Evolutionary conservation across 1,140 invertebrate species (phyloP), one percentile per base, ranked within the genome.

Genomic region (Ptiloglossa arizonensis): DNA sequence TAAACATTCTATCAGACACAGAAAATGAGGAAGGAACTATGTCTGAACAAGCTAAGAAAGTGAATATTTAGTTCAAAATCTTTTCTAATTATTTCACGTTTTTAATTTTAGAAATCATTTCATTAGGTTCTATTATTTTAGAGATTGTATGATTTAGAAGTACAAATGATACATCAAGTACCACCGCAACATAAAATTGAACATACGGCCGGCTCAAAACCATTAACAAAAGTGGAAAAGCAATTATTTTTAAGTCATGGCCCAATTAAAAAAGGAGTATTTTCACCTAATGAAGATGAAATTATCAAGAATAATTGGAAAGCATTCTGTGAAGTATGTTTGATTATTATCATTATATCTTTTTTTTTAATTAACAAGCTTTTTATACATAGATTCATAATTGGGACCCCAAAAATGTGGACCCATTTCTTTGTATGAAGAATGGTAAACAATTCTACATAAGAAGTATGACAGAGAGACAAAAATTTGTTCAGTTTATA

Each of bases 401-500:
- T 0, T 92, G 90, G 90, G 48, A 92, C 74, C 24, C 50, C 17
- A 73, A 80, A 19, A 62, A 71, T 59, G 35, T 79, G 13, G 5
- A 79, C 29, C 87, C 89, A 17, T 91, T 92, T 84, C 38, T 90
- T 62, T 24, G 54, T 6, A 67, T 86, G 63, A 87, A 56, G 46
- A 57, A 84, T 38, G 62, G 59, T 59, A 59, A 48, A 8, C 80
- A 66, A 76, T 85, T 75, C 80, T 81, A 83, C 11, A 87, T 92
- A 27, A 29, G 22, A 2, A 72, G 59, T 9, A 15, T 76, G 0
- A 0, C 64, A 35, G 78, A 92, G 32, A 85, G 90, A 70, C 72
- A 77, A 50, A 90, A 88, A 72, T 92, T 92, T 77, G 79, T 89
- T 32, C 88, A 88, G 81, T 92, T 88, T 83, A 77, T 92, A 73